Base-by-base conservation (phyloP, 2,113 vertebrate genomes). In the Rhinoptilus africanus region DNA sequence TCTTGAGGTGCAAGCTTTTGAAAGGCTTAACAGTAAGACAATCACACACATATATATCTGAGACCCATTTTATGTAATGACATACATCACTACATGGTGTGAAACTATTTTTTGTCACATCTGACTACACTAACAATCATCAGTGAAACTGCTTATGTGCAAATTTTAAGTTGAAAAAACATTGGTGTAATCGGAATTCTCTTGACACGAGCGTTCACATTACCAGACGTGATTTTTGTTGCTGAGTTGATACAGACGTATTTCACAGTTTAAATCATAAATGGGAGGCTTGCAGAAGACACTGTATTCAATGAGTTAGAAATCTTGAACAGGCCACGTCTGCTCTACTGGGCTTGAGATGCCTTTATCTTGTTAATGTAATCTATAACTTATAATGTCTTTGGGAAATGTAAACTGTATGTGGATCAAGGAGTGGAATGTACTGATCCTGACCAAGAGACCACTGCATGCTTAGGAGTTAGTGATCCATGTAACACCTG, bases 171-270 rank as follows among this genome's bases (percentile, higher is more conserved):
- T 9, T 76, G 39, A 84, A 76, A 91, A 83, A 72, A 20, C 39
- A 69, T 12, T 57, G 18, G 8, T 26, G 39, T 43, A 80, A 17
- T 68, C 28, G 50, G 19, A 79, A 8, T 18, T 48, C 37, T 75
- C 23, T 71, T 32, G 35, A 74, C 30, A 8, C 9, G 8, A 51
- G 19, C 0, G 0, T 41, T 66, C 3, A 0, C 14, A 39, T 47
- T 48, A 67, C 10, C 34, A 35, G 7, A 56, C 13, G 14, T 4
- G 0, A 7, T 26, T 66, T 47, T 62, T 57, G 10, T 57, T 67
- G 54, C 41, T 9, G 13, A 45, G 18, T 9, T 56, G 43, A 54
- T 30, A 75, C 3, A 66, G 21, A 28, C 8, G 26, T 15, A 73
- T 34, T 74, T 35, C 69, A 51, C 41, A 78, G 30, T 56, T 77